These are phyloP conservation scores for Prorops nasuta DNA, from an alignment of 1,140 invertebrate genomes.

Conservation along the genomic window DNA sequence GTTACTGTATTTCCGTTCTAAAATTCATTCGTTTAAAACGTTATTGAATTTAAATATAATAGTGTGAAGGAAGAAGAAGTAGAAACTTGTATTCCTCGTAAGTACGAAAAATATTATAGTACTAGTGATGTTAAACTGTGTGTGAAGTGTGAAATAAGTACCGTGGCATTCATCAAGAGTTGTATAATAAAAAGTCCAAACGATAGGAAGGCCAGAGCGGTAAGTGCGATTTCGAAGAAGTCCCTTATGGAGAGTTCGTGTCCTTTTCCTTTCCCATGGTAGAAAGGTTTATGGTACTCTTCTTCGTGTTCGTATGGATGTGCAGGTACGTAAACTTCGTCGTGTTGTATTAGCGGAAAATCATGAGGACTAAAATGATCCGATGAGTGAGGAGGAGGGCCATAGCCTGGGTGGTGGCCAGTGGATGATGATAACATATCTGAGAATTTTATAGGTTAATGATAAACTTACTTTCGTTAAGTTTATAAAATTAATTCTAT, in stretches of 20 bases:
- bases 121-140: no score
- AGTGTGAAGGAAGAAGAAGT: no score
- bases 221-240: constrained; percentile 74
- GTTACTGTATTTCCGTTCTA: constrained; percentile 22
- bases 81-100: no score
- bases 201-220: constrained; percentile 74
- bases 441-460: no score
- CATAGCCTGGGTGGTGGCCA: constrained; percentile 36
- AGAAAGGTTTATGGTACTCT: constrained; percentile 23
- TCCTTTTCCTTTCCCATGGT: constrained; percentile 53
- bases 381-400: constrained; percentile 27
- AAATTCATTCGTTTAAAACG: background rate
- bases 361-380: constrained; percentile 17
- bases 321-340: constrained; percentile 40
- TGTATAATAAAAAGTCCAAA: constrained; percentile 77
- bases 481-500: no score
- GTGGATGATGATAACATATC: constrained; percentile 37
- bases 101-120: no score
- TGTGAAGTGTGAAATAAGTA: no score
- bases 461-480: no score
- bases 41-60: no score
- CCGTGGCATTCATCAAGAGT: constrained; percentile 62
- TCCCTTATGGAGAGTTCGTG: constrained; percentile 64
- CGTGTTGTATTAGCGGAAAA: constrained; percentile 39
- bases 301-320: constrained; percentile 31